A percentile compares a stretch with the other conserved stretches of the same genome.
phyloP scores from a whole-genome alignment of 2,113 vertebrate genomes.

The Cryptomyrus ogoouensis region DNA sequence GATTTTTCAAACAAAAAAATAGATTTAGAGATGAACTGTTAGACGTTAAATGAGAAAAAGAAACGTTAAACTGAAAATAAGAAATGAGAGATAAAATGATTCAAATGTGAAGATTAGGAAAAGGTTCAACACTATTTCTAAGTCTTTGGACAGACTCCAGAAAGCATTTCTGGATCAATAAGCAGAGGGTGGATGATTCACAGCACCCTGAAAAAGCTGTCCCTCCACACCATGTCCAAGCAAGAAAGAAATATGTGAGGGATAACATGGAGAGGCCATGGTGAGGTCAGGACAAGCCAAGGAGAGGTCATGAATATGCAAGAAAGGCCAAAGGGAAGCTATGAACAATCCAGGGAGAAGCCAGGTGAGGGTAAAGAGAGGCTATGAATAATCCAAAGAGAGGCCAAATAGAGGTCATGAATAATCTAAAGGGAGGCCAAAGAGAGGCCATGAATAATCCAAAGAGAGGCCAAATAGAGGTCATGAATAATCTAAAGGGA shows the following conservation, averaged over 20 bases:
- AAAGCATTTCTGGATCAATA: background rate
- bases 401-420: background rate
- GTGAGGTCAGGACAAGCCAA: background rate
- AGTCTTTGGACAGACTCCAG: background rate
- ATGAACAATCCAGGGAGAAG: background rate
- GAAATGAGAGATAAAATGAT: background rate
- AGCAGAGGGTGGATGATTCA: background rate
- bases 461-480: background rate
- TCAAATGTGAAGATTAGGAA: background rate
- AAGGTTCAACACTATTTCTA: background rate
- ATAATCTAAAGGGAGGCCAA: background rate
- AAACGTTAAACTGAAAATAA: background rate
- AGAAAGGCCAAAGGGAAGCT: background rate
- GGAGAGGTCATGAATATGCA: background rate
- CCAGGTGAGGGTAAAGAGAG: background rate
- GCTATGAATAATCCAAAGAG: background rate
- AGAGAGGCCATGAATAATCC: background rate
- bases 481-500: background rate
- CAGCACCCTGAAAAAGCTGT: background rate
- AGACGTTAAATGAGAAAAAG: background rate
- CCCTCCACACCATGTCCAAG: background rate
- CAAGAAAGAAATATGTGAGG: background rate
- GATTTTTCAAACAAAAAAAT: background rate
- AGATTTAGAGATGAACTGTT: background rate
- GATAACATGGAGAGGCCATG: background rate